Conservation (phyloP, 1,140 invertebrate species). For the Eupeodes corollae region DNA sequence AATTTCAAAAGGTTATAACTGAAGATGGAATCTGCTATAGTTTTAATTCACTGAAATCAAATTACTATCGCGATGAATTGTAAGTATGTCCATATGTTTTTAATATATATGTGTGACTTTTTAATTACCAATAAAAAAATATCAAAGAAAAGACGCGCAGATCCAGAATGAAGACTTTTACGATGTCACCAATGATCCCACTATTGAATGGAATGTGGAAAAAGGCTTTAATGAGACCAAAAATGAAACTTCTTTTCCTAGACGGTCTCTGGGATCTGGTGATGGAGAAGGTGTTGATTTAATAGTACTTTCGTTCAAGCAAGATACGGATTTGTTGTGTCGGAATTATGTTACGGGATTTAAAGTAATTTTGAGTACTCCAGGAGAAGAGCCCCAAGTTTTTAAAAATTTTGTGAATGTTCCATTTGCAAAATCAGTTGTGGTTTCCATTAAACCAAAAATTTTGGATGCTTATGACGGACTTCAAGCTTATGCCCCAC, state of each 20-base stretch:
- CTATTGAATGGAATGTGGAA: conserved; percentile 46
- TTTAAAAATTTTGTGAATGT: conserved; percentile 44
- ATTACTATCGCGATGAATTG: conserved; percentile 43
- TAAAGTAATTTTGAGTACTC: conserved; percentile 48
- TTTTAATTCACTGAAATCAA: conserved; percentile 51
- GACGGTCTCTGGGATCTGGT: conserved; percentile 46
- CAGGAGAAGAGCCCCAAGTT: conserved; percentile 44
- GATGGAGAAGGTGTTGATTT: conserved; percentile 47
- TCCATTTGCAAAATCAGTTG: conserved; percentile 43
- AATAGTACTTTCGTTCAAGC: conserved; percentile 42
- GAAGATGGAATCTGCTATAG: conserved; percentile 60
- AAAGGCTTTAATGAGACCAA: conserved; percentile 43
- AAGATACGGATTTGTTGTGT: conserved; percentile 53
- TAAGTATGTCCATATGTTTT: no score
- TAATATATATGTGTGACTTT: no score
- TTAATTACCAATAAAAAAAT: no score
- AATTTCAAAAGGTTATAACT: conserved; percentile 52
- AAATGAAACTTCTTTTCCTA: conserved; percentile 43
- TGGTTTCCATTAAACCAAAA: conserved; percentile 44
- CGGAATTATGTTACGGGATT: conserved; percentile 58
- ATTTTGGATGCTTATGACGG: conserved; percentile 47
- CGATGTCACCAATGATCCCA: no score
- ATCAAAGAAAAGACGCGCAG: no score
- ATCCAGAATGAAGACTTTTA: no score
- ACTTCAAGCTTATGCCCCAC: conserved; percentile 41